phyloP scores from a whole-genome alignment of 2,797 vertebrate species.

The Hephaestus fuliginosus region DNA sequence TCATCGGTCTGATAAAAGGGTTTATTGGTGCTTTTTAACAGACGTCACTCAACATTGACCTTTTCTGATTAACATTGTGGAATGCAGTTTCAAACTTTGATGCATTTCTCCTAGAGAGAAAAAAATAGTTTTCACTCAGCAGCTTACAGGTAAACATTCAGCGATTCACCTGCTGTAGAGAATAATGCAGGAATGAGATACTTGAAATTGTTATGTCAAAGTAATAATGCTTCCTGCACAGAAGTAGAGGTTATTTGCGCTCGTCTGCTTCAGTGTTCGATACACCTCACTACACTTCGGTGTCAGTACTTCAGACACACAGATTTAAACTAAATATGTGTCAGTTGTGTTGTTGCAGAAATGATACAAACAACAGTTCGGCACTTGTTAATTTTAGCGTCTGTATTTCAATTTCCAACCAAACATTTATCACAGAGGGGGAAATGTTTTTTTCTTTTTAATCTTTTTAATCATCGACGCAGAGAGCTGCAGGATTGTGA shows the following conservation, averaged over 20 bases:
- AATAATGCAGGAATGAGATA: neutral
- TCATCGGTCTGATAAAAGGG: neutral
- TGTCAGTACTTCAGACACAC: neutral
- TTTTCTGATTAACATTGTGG: neutral
- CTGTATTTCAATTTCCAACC: neutral
- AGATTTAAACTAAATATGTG: neutral
- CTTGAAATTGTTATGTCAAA: neutral
- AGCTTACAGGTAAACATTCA: neutral
- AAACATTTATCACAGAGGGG: neutral
- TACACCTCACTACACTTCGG: too few species aligned
- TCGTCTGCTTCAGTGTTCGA: neutral
- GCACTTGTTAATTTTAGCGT: neutral
- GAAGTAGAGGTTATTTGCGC: neutral
- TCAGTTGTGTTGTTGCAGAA: neutral
- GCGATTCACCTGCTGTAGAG: neutral
- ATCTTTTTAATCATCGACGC: neutral
- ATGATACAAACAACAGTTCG: neutral
- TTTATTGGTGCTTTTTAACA: slow-evolving; percentile 10
- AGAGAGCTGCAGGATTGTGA: neutral
- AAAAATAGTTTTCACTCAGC: neutral
- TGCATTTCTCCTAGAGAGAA: neutral
- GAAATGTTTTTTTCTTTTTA: neutral
- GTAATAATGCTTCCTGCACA: neutral
- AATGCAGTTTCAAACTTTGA: neutral
- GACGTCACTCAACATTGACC: neutral